These are phyloP conservation scores for Pachydiplax longipennis DNA, from an alignment of 2,888 invertebrate species.

Conservation along the genomic window DNA sequence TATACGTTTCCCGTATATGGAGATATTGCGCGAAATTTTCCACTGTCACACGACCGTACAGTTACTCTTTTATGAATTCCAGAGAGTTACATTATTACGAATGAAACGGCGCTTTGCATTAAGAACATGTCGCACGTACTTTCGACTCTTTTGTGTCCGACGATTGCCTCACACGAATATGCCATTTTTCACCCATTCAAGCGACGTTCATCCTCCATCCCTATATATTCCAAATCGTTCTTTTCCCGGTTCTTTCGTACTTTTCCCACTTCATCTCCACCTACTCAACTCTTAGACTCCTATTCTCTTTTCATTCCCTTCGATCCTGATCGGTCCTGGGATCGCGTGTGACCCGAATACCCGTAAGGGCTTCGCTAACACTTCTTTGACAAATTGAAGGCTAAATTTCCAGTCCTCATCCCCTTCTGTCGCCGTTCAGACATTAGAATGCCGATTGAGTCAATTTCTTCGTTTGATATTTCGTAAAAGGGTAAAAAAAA, in stretches of 20 bases:
- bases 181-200: neutral
- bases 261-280: neutral
- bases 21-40: neutral
- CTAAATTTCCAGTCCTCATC: neutral
- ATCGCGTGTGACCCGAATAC: neutral
- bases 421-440: neutral
- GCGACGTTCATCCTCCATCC: neutral
- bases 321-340: too few relatives aligned
- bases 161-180: neutral
- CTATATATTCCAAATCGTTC: neutral
- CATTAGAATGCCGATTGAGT: neutral
- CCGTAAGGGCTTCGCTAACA: neutral
- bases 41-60: neutral
- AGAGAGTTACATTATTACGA: neutral
- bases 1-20: neutral
- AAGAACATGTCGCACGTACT: conserved; percentile 21
- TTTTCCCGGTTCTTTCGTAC: neutral
- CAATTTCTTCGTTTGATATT: neutral
- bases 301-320: neutral
- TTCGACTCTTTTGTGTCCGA: neutral
- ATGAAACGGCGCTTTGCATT: neutral
- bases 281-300: neutral
- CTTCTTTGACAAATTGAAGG: neutral
- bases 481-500: neutral
- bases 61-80: neutral